These are phyloP conservation scores for Mareca penelope DNA, from an alignment of 2,797 vertebrate genomes.

Conservation along the genomic window DNA sequence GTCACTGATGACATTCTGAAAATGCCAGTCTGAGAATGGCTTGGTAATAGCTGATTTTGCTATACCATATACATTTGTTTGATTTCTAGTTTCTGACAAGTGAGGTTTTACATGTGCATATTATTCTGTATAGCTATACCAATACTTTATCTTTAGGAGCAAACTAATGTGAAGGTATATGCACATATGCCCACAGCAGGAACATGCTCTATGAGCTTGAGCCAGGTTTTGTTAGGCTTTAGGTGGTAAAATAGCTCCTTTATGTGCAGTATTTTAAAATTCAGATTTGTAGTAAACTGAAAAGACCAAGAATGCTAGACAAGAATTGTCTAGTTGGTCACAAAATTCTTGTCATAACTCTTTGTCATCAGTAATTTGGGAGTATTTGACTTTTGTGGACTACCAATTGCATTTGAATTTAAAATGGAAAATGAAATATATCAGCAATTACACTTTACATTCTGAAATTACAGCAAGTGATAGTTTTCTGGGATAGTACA, in stretches of 20 bases:
- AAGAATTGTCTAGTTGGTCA: background rate
- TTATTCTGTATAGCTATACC: background rate
- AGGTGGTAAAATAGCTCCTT: background rate
- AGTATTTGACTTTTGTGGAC: background rate
- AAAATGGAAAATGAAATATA: background rate
- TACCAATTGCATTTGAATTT: background rate
- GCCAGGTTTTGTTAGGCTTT: background rate
- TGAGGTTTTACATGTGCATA: background rate
- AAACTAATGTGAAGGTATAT: background rate
- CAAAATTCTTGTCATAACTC: background rate
- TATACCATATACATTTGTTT: background rate
- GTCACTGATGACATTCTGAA: background rate
- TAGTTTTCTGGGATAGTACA: background rate
- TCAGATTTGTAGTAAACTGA: background rate
- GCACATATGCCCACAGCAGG: background rate
- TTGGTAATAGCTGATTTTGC: background rate
- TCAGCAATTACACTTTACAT: background rate
- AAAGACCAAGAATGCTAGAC: background rate
- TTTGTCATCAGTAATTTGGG: background rate
- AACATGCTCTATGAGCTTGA: background rate
- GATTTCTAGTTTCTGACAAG: background rate
- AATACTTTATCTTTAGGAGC: background rate
- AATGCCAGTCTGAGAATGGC: background rate
- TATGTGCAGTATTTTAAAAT: background rate
- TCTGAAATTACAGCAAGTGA: background rate